phyloP scores from a whole-genome alignment of 2,797 vertebrate species.

The Chelon auratus region DNA sequence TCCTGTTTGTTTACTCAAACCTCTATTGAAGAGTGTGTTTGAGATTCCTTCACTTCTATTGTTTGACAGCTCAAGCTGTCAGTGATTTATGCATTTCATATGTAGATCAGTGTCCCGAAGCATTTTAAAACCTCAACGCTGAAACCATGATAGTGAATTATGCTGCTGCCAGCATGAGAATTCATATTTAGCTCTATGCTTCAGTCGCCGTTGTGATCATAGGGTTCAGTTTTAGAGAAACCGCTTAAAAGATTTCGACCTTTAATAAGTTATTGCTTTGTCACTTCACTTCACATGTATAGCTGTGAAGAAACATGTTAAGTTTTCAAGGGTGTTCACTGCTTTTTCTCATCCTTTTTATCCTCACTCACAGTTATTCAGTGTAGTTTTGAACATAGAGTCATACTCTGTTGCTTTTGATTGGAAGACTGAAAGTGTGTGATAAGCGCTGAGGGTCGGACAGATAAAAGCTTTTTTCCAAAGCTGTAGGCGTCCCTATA shows the following conservation, averaged over 20 bases:
- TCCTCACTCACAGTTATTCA: conserved; percentile 20
- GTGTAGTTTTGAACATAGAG: conserved; percentile 48
- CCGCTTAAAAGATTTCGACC: conserved; percentile 11
- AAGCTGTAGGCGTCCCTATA: conserved; percentile 52
- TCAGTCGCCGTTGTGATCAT: conserved; percentile 4
- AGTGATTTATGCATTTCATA: conserved; percentile 56
- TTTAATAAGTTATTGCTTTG: conserved; percentile 26
- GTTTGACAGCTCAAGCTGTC: conserved; percentile 55
- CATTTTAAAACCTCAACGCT: conserved; percentile 39
- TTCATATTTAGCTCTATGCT: background rate
- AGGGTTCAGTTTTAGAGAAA: conserved; percentile 8
- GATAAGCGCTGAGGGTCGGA: conserved; percentile 55
- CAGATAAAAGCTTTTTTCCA: conserved; percentile 67
- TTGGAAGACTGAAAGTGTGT: conserved; percentile 57
- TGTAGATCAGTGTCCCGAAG: conserved; percentile 58
- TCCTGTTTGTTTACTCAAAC: conserved; percentile 65
- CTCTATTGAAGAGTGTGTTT: conserved; percentile 46
- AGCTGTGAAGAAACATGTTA: conserved; percentile 20
- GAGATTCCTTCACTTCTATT: conserved; percentile 58
- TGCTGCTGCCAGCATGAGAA: conserved; percentile 16
- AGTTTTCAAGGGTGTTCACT: conserved; percentile 18
- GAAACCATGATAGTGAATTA: conserved; percentile 38
- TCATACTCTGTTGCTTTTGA: conserved; percentile 49
- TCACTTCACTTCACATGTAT: conserved; percentile 18
- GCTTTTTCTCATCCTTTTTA: conserved; percentile 20